Base-by-base conservation (phyloP, 2,113 vertebrate species). In the Paradoxurus hermaphroditus region DNA sequence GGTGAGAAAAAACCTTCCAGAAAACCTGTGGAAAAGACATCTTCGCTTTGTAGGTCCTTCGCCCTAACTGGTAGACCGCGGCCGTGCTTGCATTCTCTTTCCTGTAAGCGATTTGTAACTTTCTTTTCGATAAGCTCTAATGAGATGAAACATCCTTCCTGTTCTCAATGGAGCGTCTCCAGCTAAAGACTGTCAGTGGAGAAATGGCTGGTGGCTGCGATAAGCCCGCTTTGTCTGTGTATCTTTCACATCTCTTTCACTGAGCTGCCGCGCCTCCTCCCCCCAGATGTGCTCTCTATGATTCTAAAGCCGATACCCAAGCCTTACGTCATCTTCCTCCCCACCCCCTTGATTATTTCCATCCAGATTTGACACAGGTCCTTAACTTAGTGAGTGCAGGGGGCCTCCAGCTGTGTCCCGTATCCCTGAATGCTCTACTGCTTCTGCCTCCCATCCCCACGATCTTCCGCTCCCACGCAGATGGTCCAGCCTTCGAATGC, bases 91-190 rank as follows among this genome's bases (percentile, higher is more conserved):
- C 31, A 13, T 65, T 65, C 44, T 12, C 72, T 44, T 70, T 46
- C 81, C 72, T 14, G 12, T 34, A 46, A 46, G 78, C 39, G 81
- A 75, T 62, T 9, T 73, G 73, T 92, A 36, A 78, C 59, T n/a
- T 88, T 56, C 72, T 73, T 94, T 91, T 86, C 2, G 29, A 82
- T 91, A 73, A 78, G 39, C 36, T 46, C 34, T 63, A 27, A 39
- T n/a, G 73, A 67, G 94, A 36, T 67, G 41, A 87, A 73, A 36
- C 1, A 7, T 41, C 51, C 75, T 97, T 95, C 95, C 91, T 94
- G 75, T 67, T 49, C 29, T 23, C 31, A 15, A 0, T 11, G 23
- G 82, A 72, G n/a, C 5, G 1, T 82, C 88, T 86, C 85, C 51
- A 73, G 84, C 11, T 39, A 4, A 1, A n/a, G 94, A 68, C 27